Conservation (phyloP, 2,113 vertebrate species). For the Pimephales promelas region DNA sequence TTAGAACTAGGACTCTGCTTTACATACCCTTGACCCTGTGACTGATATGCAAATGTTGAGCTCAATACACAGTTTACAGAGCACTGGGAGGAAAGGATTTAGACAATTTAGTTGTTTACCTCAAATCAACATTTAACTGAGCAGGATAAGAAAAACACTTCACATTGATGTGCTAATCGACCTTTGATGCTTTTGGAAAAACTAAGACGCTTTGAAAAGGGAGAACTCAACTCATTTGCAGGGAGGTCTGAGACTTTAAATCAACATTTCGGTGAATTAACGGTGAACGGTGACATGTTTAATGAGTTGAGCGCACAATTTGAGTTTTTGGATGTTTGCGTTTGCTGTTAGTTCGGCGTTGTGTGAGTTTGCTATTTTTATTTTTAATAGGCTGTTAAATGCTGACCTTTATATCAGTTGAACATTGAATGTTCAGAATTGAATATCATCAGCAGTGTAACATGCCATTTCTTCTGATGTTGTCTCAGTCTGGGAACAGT, state of each 20-base stretch:
- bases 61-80: slow-evolving; percentile 20
- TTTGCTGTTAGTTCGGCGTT: too few relatives aligned
- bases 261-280: slow-evolving; percentile 12
- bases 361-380: neutral
- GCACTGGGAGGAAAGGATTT: slow-evolving; percentile 35
- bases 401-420: neutral
- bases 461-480: neutral
- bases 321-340: neutral
- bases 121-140: slow-evolving; percentile 38
- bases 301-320: neutral
- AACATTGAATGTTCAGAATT: neutral
- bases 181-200: slow-evolving; percentile 44
- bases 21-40: slow-evolving; percentile 15
- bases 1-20: slow-evolving; percentile 30
- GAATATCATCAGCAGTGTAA: neutral
- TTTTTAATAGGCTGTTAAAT: neutral
- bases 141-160: slow-evolving; percentile 35
- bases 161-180: slow-evolving; percentile 39
- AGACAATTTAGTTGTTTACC: slow-evolving; percentile 46
- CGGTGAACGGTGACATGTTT: neutral
- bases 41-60: slow-evolving; percentile 56
- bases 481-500: neutral
- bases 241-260: slow-evolving; percentile 12
- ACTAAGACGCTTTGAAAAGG: slow-evolving; percentile 1
- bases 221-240: slow-evolving; percentile 8